Base-by-base conservation (phyloP, 2,113 vertebrate genomes). In the Rousettus leschenaultii region DNA sequence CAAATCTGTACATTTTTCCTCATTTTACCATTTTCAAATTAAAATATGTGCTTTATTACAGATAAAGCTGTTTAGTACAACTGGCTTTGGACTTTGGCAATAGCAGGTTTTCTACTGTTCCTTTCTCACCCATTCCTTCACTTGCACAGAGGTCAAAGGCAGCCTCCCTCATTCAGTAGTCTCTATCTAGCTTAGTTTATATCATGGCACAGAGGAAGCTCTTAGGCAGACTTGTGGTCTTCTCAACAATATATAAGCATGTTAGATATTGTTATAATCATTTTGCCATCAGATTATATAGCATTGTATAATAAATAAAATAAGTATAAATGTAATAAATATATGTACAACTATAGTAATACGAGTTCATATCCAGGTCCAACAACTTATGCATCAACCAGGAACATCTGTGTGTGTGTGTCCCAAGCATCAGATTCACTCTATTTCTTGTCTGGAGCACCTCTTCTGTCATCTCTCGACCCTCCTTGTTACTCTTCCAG, bases 131-230 rank as follows among this genome's bases (percentile, higher is more conserved):
- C 35, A 30, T 8, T 61, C 28, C 43, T 43, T 89, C 7, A 18
- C 2, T 7, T 38, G 21, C 53, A 48, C 3, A 38, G 28, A 33
- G 16, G 21, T 30, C 5, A 30, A 53, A 21, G 11, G 6, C 13
- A 22, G 0, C 24, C 26, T 51, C 24, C n/a, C 14, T 66, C 24
- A 7, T 0, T 30, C 11, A 43, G 28, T 8, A 33, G 8, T 22
- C 15, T 5, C 4, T 4, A 5, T 15, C 73, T 89, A 26, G 26
- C 12, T 82, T 24, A 61, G 43, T 18, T 65, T 33, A 53, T 10
- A 53, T 19, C 55, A 21, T 53, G 55, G 6, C 2, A 22, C 10
- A 1, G 15, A 53, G 38, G 15, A 79, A 70, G n/a, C 12, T 71
- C 59, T 33, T 26, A 74, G 43, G 24, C 2, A 24, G 3, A 5